phyloP scores from a whole-genome alignment of 2,797 vertebrate genomes.

The Pseudomugil tenellus region DNA sequence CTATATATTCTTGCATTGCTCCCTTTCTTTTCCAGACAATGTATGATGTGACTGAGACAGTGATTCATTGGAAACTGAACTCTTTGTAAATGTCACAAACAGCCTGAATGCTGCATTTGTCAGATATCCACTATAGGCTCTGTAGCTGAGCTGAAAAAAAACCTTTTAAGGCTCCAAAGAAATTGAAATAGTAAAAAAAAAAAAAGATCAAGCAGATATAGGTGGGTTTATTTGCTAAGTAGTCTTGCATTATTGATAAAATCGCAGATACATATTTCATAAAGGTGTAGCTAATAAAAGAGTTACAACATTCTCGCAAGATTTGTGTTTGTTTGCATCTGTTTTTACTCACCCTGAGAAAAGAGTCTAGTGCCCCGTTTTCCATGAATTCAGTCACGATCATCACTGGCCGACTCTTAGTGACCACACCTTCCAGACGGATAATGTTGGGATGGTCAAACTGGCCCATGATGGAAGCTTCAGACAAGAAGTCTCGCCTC shows the following conservation, averaged over 20 bases:
- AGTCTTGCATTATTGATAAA: conserved; percentile 15
- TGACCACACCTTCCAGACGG: conserved; percentile 96
- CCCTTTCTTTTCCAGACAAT: conserved; percentile 36
- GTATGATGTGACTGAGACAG: conserved; percentile 60
- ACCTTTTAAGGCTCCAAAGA: conserved; percentile 44
- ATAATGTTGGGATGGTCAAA: conserved; percentile 99
- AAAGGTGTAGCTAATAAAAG: neutral
- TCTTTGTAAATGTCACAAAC: conserved; percentile 73
- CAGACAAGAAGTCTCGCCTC: conserved; percentile 94
- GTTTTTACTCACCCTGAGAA: conserved; percentile 89
- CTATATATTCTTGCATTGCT: conserved; percentile 11
- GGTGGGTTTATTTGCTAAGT: conserved; percentile 14
- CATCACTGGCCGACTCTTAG: conserved; percentile 98
- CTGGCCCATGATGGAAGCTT: conserved; percentile 99
- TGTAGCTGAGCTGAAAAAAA: conserved; percentile 36
- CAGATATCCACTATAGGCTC: conserved; percentile 31
- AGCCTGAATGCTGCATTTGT: conserved; percentile 54
- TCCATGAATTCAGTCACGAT: conserved; percentile 99
- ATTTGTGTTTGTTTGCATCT: conserved; percentile 1
- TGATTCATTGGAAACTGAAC: conserved; percentile 62
- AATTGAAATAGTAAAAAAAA: conserved; percentile 46
- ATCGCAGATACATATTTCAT: conserved; percentile 25
- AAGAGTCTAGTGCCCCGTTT: conserved; percentile 96
- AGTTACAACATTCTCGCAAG: neutral
- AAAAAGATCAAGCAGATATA: conserved; percentile 43